Conservation (phyloP, 2,888 invertebrate species). For the Antheraea yamamai region DNA sequence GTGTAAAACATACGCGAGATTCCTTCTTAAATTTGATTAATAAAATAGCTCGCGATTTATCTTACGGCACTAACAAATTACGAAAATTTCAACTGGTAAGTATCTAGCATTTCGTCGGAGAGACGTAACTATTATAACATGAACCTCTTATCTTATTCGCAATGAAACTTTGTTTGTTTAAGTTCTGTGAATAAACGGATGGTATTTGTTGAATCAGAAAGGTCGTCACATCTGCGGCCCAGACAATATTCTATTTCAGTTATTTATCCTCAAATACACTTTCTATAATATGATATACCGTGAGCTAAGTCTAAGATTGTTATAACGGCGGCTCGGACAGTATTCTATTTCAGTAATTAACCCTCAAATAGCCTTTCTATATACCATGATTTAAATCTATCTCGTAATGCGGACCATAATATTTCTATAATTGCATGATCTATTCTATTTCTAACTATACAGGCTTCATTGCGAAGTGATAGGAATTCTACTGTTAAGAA, state of each 20-base stretch:
- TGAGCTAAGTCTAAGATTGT: background rate
- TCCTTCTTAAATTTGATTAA: no score
- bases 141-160: background rate
- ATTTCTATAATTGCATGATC: background rate
- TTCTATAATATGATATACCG: background rate
- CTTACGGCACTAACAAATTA: background rate
- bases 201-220: background rate
- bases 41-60: no score
- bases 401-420: background rate
- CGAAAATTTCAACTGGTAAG: background rate
- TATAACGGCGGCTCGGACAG: no score
- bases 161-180: background rate
- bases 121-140: background rate
- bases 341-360: background rate
- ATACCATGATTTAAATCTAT: background rate
- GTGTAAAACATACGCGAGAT: no score
- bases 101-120: background rate
- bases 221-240: background rate
- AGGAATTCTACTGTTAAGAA: background rate
- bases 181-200: background rate
- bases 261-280: background rate
- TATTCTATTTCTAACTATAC: background rate
- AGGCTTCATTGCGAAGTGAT: background rate
- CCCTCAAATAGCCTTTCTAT: background rate
- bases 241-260: background rate